Evolutionary conservation across 2,888 invertebrate genomes (phyloP).

Genomic region (Chrysina gloriosa): DNA sequence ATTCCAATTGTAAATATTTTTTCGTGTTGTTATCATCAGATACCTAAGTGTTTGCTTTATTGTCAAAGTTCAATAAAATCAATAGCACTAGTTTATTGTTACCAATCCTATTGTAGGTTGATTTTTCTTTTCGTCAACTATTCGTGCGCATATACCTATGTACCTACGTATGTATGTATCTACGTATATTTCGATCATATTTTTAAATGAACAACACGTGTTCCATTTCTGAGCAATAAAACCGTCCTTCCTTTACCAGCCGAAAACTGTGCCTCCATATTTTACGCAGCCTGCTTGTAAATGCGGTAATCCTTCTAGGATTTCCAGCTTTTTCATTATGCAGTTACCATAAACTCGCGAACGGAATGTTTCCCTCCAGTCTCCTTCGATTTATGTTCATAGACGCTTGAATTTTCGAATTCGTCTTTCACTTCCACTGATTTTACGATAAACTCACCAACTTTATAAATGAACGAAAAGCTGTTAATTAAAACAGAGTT

Average conservation of each 20-base stretch:
- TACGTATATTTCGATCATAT: background rate
- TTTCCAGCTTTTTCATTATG: slow-evolving; percentile 7
- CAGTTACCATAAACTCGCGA: background rate
- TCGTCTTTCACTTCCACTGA: background rate
- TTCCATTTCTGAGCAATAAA: background rate
- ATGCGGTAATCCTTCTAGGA: background rate
- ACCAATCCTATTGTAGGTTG: too few species aligned
- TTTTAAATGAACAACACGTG: background rate
- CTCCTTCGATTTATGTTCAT: background rate
- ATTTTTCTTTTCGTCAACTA: background rate
- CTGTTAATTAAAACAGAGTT: too few species aligned
- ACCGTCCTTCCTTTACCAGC: background rate
- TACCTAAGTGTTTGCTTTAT: too few species aligned
- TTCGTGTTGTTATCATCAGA: too few species aligned
- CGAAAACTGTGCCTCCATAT: background rate
- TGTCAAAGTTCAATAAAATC: too few species aligned
- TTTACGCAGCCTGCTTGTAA: background rate
- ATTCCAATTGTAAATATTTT: too few species aligned
- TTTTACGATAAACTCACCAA: background rate
- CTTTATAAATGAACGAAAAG: too few species aligned
- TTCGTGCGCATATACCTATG: background rate
- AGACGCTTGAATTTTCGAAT: background rate
- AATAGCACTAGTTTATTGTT: too few species aligned
- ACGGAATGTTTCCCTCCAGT: background rate
- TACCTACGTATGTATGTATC: background rate